phyloP scores from a whole-genome alignment of 2,113 vertebrate species.

The Indicator maculatus region DNA sequence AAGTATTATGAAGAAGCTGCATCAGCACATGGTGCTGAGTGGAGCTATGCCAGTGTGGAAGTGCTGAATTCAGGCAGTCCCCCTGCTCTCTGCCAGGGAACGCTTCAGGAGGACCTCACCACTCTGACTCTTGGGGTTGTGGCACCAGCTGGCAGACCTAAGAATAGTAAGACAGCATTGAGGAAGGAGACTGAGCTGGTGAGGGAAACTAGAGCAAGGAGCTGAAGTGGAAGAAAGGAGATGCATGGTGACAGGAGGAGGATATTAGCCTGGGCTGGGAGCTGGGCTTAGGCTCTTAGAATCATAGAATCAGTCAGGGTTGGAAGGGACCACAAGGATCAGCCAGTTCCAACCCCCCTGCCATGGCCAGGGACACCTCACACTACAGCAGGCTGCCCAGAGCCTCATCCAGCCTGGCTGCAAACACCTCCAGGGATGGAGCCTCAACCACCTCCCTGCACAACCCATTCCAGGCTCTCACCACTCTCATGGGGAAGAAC shows the following conservation, averaged over 20 bases:
- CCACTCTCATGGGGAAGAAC: too few species aligned
- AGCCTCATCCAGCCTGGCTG: too few species aligned
- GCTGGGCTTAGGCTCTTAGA: background rate
- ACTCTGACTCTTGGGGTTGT: background rate
- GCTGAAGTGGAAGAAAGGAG: background rate
- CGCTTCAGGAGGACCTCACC: background rate
- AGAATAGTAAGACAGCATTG: rapidly evolving
- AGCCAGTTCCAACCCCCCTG: too few species aligned
- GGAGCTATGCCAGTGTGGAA: rapidly evolving
- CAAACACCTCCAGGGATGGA: too few species aligned
- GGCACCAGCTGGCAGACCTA: background rate
- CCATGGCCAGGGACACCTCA: too few species aligned
- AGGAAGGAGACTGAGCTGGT: background rate
- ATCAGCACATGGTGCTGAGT: rapidly evolving
- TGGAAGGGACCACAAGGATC: too few species aligned
- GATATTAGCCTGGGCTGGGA: rapidly evolving
- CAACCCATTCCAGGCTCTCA: too few species aligned
- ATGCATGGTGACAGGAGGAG: background rate
- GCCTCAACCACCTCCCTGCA: too few species aligned
- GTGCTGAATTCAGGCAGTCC: background rate
- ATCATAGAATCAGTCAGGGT: too few species aligned
- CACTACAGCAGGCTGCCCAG: too few species aligned
- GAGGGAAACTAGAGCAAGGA: background rate
- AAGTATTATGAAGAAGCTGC: background rate
- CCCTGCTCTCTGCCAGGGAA: background rate